Evolutionary conservation across 2,888 invertebrate genomes (phyloP).

Genomic region (Dexiosoma caninum): DNA sequence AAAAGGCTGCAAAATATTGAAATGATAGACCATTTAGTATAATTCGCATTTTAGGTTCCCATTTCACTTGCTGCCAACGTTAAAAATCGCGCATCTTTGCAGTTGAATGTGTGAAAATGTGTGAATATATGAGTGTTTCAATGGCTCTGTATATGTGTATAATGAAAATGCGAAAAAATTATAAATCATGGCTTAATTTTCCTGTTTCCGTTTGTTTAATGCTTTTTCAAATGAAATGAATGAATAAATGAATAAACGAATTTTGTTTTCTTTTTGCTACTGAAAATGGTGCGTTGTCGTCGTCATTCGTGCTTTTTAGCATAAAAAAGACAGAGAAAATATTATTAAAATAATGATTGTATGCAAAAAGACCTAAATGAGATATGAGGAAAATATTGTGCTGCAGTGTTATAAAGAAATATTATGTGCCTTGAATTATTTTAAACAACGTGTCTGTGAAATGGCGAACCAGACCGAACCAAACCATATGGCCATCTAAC

Average conservation of each 20-base stretch:
- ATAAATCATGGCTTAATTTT: constrained; percentile 70
- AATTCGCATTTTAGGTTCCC: constrained; percentile 25
- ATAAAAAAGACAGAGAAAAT: not conserved
- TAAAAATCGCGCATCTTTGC: constrained; percentile 34
- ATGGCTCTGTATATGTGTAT: not conserved
- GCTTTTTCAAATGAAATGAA: constrained; percentile 64
- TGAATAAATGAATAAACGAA: constrained; percentile 15
- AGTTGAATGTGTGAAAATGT: not conserved
- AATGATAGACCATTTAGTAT: constrained; percentile 20
- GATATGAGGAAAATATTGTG: not conserved
- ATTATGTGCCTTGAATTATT: not conserved
- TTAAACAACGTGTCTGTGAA: not conserved
- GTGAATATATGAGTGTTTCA: not conserved
- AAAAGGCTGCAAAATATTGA: constrained; percentile 31
- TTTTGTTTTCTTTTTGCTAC: not conserved
- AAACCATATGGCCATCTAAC: constrained; percentile 8
- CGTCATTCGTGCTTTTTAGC: constrained; percentile 1
- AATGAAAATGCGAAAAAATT: constrained; percentile 64
- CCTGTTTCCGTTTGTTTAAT: constrained; percentile 67
- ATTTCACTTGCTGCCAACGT: constrained; percentile 36
- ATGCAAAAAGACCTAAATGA: constrained; percentile 16
- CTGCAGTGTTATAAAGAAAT: not conserved
- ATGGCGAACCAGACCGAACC: not conserved
- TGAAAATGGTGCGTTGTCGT: constrained; percentile 27
- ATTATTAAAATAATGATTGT: constrained; percentile 48